Evolutionary conservation across 2,113 vertebrate genomes (phyloP).

Genomic region (Desmodus rotundus): DNA sequence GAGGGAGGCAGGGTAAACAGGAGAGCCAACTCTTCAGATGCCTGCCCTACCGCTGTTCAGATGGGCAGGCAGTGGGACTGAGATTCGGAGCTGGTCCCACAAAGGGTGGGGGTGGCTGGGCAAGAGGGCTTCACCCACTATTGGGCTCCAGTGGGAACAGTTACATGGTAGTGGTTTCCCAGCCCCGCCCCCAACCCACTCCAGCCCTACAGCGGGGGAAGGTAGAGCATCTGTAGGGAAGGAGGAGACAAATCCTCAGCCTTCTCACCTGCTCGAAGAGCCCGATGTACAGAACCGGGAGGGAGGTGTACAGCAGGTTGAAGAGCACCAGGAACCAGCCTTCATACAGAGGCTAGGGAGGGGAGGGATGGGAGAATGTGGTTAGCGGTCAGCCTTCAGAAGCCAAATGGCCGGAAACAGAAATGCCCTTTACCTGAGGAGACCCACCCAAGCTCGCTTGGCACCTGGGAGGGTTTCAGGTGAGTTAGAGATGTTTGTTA

Average conservation of each 20-base stretch:
- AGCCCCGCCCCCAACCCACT: not conserved
- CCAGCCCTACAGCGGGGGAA: not conserved
- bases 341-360: constrained; percentile 88
- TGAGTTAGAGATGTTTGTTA: not conserved
- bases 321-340: constrained; percentile 92
- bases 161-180: not conserved
- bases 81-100: not conserved
- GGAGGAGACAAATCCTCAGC: accelerated
- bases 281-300: constrained; percentile 84
- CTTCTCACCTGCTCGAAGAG: constrained; percentile 91
- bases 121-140: not conserved
- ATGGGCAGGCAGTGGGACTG: not conserved
- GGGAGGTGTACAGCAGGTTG: constrained; percentile 86
- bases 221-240: not conserved
- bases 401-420: not conserved
- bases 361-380: accelerated
- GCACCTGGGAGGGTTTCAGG: not conserved
- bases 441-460: not conserved
- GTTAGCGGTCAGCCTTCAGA: not conserved
- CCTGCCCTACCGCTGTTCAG: not conserved
- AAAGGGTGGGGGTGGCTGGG: not conserved
- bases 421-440: not conserved
- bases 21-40: not conserved
- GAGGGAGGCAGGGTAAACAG: not conserved
- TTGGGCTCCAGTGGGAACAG: not conserved